Evolutionary conservation across 2,113 vertebrate genomes (phyloP).

Genomic region (Cyanocitta stelleri): DNA sequence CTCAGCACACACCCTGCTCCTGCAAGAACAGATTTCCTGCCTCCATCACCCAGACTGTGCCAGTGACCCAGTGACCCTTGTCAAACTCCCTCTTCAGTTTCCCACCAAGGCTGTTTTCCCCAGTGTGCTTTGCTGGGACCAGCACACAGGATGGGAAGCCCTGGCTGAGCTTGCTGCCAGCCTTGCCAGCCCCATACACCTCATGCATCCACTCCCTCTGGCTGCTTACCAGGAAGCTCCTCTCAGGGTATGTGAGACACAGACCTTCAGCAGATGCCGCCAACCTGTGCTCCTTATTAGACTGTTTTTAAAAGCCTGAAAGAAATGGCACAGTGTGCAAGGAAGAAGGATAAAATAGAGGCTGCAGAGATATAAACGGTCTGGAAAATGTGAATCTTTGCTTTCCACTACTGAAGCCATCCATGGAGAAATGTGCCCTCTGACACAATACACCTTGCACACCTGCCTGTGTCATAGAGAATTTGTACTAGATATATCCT

Average conservation of each 20-base stretch:
- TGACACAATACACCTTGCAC: neutral
- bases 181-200: neutral
- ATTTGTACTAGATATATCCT: neutral
- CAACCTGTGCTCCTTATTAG: rapidly evolving
- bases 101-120: neutral
- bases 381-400: neutral
- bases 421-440: neutral
- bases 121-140: neutral
- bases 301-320: neutral
- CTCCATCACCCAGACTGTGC: neutral
- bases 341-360: neutral
- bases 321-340: neutral
- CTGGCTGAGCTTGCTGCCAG: neutral
- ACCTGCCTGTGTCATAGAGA: neutral
- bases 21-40: neutral
- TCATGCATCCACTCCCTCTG: no score
- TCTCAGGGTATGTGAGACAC: neutral
- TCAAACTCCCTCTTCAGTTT: neutral
- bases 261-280: neutral
- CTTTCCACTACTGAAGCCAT: neutral
- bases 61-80: neutral
- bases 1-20: neutral
- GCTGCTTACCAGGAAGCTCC: neutral
- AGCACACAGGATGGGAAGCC: rapidly evolving
- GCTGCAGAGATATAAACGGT: neutral